Evolutionary conservation across 2,888 invertebrate species (phyloP).

Genomic region (Pyrocoelia pectoralis): DNA sequence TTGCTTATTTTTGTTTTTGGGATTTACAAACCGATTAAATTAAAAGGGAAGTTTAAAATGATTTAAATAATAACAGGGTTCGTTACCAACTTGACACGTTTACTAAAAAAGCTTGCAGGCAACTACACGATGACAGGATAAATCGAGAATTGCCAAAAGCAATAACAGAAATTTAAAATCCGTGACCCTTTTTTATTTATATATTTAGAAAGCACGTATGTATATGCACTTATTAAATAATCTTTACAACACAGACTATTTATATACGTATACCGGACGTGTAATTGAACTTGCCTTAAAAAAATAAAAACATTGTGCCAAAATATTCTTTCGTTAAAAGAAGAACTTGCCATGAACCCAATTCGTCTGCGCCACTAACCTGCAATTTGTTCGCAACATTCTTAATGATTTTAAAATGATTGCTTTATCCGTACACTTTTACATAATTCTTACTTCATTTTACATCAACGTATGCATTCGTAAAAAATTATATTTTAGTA

Average conservation of each 20-base stretch:
- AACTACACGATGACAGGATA: background rate
- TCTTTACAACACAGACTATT: background rate
- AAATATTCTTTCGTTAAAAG: conserved; percentile 18
- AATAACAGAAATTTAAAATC: background rate
- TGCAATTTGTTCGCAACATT: conserved; percentile 34
- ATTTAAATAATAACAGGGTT: background rate
- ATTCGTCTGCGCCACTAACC: conserved; percentile 39
- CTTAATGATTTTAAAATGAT: background rate
- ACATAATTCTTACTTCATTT: background rate
- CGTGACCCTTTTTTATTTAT: background rate
- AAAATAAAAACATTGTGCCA: background rate
- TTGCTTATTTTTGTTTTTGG: background rate
- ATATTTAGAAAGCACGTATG: background rate
- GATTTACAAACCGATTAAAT: background rate
- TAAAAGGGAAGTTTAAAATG: background rate
- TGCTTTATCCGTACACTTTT: background rate
- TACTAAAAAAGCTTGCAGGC: background rate
- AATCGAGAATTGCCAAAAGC: conserved; percentile 3
- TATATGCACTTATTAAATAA: background rate
- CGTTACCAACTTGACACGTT: background rate
- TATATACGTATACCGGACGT: background rate
- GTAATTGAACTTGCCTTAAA: background rate
- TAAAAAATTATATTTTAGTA: conserved; percentile 19
- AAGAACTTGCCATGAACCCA: conserved; percentile 29
- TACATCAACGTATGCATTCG: background rate